A percentile compares a stretch with the other conserved stretches of the same genome.
These are phyloP conservation scores for Trichonephila inaurata DNA, from an alignment of 1,140 invertebrate genomes.

Conservation along the genomic window DNA sequence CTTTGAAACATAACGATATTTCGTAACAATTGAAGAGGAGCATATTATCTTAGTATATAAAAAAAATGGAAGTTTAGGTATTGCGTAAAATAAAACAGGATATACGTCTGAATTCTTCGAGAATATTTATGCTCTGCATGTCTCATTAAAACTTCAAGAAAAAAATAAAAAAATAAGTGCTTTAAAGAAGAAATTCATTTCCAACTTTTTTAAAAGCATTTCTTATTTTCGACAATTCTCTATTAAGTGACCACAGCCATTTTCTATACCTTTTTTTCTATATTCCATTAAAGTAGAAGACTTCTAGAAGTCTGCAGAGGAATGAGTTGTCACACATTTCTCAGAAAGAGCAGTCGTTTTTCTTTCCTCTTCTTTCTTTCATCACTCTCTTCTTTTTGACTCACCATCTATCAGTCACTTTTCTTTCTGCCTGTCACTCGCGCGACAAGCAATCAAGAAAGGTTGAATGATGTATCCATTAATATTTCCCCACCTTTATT, in stretches of 20 bases:
- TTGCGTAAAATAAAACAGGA: no score
- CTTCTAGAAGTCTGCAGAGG: neutral
- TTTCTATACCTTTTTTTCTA: neutral
- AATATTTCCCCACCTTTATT: conserved; percentile 56
- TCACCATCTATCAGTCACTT: conserved; percentile 54
- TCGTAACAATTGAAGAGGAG: no score
- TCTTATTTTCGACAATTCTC: no score
- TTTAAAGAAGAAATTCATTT: no score
- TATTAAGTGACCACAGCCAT: neutral
- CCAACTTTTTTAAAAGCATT: no score
- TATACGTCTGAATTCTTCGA: no score
- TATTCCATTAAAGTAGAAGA: neutral
- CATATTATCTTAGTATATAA: no score
- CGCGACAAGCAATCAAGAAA: conserved; percentile 66
- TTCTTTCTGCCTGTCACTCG: conserved; percentile 43
- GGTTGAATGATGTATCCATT: conserved; percentile 68
- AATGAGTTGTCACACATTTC: conserved; percentile 48
- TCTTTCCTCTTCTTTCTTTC: conserved; percentile 8
- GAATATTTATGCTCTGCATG: no score
- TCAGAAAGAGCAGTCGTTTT: neutral
- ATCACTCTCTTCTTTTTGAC: neutral
- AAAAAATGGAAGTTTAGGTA: no score
- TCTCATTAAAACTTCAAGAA: no score
- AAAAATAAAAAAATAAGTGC: no score
- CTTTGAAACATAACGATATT: no score